Percentiles rank a stretch among this genome's conserved stretches.
Evolutionary conservation across 2,797 vertebrate genomes (phyloP).

Genomic region (Notoglanidium macrostoma): DNA sequence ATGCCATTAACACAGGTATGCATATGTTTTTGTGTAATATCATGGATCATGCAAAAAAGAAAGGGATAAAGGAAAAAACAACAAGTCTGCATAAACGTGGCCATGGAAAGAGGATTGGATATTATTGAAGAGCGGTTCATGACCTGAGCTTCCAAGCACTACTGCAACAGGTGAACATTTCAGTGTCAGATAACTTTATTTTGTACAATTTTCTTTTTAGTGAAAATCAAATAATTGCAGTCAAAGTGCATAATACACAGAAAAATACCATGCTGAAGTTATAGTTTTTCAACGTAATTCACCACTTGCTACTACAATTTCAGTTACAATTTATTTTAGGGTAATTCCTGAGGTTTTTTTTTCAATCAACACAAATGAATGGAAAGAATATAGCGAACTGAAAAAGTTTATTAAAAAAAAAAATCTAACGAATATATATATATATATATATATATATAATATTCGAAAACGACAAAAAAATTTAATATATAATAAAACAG

Average conservation of each 20-base stretch:
- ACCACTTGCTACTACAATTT: neutral
- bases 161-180: slow-evolving; percentile 3
- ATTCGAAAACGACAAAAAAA: neutral
- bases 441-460: neutral
- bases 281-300: neutral
- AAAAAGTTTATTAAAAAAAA: neutral
- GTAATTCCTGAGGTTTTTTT: neutral
- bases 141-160: neutral
- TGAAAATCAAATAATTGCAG: neutral
- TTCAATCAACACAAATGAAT: neutral
- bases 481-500: neutral
- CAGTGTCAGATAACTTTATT: too few species aligned
- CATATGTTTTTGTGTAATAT: neutral
- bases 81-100: neutral
- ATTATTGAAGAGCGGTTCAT: neutral
- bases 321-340: neutral
- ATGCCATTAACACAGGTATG: neutral
- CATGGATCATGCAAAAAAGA: neutral
- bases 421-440: neutral
- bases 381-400: neutral
- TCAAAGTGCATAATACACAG: neutral
- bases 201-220: neutral
- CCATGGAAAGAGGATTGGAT: neutral
- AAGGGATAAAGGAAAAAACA: too few species aligned
- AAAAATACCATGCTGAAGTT: neutral